phyloP scores from a whole-genome alignment of 2,113 vertebrate genomes.

The Argyrosomus japonicus region DNA sequence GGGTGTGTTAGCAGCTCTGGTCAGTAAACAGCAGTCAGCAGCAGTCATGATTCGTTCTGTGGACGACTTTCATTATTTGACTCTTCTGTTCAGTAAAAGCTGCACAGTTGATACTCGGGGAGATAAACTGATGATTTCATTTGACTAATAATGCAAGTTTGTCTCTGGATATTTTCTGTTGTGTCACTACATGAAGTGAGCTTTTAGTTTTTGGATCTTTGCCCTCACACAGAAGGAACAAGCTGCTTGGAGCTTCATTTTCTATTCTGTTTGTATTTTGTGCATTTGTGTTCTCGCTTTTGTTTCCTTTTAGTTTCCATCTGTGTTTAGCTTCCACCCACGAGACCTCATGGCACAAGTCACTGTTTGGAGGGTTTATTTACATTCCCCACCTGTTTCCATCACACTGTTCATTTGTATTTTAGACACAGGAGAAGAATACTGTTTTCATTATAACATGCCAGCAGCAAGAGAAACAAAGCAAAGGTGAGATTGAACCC shows the following conservation, averaged over 20 bases:
- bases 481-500: slow-evolving; percentile 32
- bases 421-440: slow-evolving; percentile 11
- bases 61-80: not conserved
- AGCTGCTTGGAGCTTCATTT: not conserved
- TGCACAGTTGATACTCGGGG: not conserved
- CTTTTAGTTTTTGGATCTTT: slow-evolving; percentile 5
- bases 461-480: slow-evolving; percentile 29
- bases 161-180: not conserved
- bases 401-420: slow-evolving; percentile 34
- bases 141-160: not conserved
- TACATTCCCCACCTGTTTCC: slow-evolving; percentile 39
- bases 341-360: slow-evolving; percentile 6
- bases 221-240: not conserved
- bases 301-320: slow-evolving; percentile 39
- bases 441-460: slow-evolving; percentile 23
- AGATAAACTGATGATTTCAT: not conserved
- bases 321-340: slow-evolving; percentile 39
- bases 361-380: slow-evolving; percentile 34
- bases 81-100: not conserved
- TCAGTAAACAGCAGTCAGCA: not conserved
- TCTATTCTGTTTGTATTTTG: not conserved
- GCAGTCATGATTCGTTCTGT: not conserved
- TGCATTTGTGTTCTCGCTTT: not conserved
- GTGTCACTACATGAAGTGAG: not conserved
- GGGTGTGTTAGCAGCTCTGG: not conserved